Evolutionary conservation across 2,888 invertebrate species (phyloP), one percentile per base, ranked within the genome.

Genomic region (Eugnorisma glareosa): DNA sequence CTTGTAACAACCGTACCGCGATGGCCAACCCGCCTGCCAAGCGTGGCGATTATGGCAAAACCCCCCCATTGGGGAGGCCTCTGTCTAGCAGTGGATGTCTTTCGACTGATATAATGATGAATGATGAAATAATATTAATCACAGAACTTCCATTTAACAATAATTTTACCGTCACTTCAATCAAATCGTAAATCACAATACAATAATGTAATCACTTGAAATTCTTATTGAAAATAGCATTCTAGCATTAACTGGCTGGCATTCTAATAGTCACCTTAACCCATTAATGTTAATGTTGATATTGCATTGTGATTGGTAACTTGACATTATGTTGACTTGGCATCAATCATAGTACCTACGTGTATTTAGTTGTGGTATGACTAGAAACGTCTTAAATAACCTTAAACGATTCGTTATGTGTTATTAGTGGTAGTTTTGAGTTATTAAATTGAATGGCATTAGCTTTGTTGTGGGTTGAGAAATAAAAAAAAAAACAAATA

Each of bases 241-340:
- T 87, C 74, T 63, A 51, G 37, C 67, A 70, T 77, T 81, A 61
- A 69, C 54, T 21, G 48, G 2, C 54, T 77, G 71, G 45, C 87
- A 77, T 88, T 88, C 77, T 86, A 88, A 84, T 79, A 76, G 57
- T 82, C 48, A 76, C 88, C 87, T 88, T 88, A 86, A 88, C 88
- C 89, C 76, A 87, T 84, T 80, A 87, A 79, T 31, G 40, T 61
- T 81, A 61, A 79, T 48, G 48, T 64, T 81, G 43, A 78, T 81
- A 87, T 88, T 88, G 87, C 86, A 81, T 82, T 84, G 79, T 84
- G 82, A 83, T 86, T 88, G 79, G 72, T 63, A 73, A 81, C 75
- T 81, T 88, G 87, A 80, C 88, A 87, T 89, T 86, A 79, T 71
- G 83, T 77, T 71, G 73, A 24, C 48, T 73, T 73, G 72, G 77